These are phyloP conservation scores for Caenorhabditis tropicalis DNA, from an alignment of 1,140 invertebrate species.

Conservation along the genomic window DNA sequence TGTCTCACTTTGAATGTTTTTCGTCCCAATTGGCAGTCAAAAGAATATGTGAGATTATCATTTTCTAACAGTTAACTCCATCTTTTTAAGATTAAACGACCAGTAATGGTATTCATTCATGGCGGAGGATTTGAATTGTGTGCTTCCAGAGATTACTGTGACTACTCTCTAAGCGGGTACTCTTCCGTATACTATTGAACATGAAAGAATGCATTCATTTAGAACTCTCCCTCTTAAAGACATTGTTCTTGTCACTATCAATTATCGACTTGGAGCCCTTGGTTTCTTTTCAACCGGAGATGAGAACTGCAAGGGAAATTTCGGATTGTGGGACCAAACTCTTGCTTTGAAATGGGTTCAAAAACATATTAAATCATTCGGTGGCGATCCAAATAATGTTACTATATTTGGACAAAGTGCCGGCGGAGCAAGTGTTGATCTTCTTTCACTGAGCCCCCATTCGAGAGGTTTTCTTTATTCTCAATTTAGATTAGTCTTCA, in stretches of 20 bases:
- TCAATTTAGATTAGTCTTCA: too few relatives aligned
- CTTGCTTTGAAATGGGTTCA: conserved; percentile 71
- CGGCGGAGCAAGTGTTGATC: conserved; percentile 82
- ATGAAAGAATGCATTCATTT: conserved; percentile 75
- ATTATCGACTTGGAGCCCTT: conserved; percentile 49
- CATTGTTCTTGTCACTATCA: conserved; percentile 47
- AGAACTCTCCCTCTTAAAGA: conserved; percentile 76
- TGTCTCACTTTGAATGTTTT: not conserved
- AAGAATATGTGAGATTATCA: not conserved
- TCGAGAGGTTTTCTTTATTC: conserved; percentile 76
- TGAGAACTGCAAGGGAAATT: conserved; percentile 67
- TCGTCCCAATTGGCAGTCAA: not conserved
- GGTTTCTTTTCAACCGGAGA: conserved; percentile 67
- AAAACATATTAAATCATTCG: conserved; percentile 69
- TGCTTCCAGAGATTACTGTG: conserved; percentile 5
- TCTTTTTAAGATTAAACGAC: conserved; percentile 57
- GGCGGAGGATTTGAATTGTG: conserved; percentile 88
- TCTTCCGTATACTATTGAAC: too few relatives aligned
- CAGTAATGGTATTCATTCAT: conserved; percentile 88
- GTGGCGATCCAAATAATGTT: conserved; percentile 74
- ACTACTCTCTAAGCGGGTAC: conserved; percentile 72
- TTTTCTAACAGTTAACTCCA: not conserved
- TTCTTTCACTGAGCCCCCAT: conserved; percentile 85
- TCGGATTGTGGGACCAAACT: conserved; percentile 70
- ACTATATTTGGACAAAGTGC: conserved; percentile 76